These are phyloP conservation scores for Chionomys nivalis DNA, from an alignment of 2,113 vertebrate genomes.

Conservation along the genomic window DNA sequence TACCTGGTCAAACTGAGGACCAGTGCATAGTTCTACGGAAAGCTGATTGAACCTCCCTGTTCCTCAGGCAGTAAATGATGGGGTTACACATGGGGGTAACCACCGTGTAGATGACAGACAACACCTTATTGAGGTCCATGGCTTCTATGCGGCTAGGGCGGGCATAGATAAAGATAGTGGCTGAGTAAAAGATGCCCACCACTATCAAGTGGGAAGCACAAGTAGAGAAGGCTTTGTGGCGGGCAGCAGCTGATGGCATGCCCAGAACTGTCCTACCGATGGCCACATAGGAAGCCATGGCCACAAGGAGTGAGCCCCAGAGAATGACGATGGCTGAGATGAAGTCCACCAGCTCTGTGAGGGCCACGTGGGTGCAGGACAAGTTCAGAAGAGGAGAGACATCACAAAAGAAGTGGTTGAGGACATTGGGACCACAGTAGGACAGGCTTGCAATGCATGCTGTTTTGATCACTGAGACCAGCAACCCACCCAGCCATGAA, in stretches of 20 bases:
- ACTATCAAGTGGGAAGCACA: slow-evolving; percentile 78
- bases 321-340: slow-evolving; percentile 67
- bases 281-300: slow-evolving; percentile 69
- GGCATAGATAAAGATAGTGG: slow-evolving; percentile 79
- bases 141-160: slow-evolving; percentile 59
- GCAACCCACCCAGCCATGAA: slow-evolving; percentile 70
- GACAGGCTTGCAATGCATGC: slow-evolving; percentile 56
- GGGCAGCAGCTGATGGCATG: slow-evolving; percentile 3
- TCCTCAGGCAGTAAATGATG: slow-evolving; percentile 74
- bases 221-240: slow-evolving; percentile 77
- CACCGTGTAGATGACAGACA: slow-evolving; percentile 72
- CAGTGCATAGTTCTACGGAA: background rate
- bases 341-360: slow-evolving; percentile 76
- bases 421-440: slow-evolving; percentile 74
- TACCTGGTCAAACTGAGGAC: background rate
- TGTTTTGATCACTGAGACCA: slow-evolving; percentile 57
- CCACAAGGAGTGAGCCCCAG: slow-evolving; percentile 47
- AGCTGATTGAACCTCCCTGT: slow-evolving; percentile 72
- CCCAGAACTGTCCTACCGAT: slow-evolving; percentile 52
- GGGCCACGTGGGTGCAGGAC: slow-evolving; percentile 66
- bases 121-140: slow-evolving; percentile 69
- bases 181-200: slow-evolving; percentile 78
- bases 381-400: slow-evolving; percentile 76
- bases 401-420: slow-evolving; percentile 79
- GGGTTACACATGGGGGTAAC: slow-evolving; percentile 74